Evolutionary conservation across 2,113 vertebrate genomes (phyloP).

Genomic region (Bujurquina vittata): DNA sequence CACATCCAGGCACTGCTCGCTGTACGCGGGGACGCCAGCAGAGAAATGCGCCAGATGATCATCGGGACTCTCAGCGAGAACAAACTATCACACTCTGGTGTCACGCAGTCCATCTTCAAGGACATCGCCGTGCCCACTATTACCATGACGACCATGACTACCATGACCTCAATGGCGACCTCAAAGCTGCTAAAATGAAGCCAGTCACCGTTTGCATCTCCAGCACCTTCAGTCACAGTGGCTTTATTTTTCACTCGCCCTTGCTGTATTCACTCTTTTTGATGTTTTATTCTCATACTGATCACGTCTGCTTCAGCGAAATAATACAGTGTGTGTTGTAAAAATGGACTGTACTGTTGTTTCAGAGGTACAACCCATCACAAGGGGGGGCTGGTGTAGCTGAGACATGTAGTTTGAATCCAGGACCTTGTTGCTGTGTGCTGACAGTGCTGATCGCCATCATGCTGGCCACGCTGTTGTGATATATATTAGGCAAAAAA

Average conservation of each 20-base stretch:
- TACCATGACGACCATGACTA: constrained; percentile 82
- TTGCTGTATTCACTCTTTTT: not conserved
- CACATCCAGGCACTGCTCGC: constrained; percentile 92
- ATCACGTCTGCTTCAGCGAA: constrained; percentile 9
- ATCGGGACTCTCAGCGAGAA: constrained; percentile 93
- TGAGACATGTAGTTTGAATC: too few relatives aligned
- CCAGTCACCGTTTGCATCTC: not conserved
- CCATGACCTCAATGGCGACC: constrained; percentile 90
- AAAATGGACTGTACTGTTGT: not conserved
- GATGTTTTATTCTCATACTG: not conserved
- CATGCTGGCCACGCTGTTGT: too few relatives aligned
- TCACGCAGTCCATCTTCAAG: constrained; percentile 89
- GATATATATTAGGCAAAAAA: too few relatives aligned
- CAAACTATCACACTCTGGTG: constrained; percentile 79
- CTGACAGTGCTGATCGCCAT: too few relatives aligned
- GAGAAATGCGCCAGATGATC: constrained; percentile 96
- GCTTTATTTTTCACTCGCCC: not conserved
- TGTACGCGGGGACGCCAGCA: constrained; percentile 91
- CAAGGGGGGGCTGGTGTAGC: not conserved
- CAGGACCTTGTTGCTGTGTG: too few relatives aligned
- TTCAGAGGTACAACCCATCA: not conserved
- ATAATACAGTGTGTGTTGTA: constrained; percentile 15
- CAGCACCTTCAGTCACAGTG: not conserved
- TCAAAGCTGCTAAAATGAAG: constrained; percentile 93
- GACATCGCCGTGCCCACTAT: constrained; percentile 90